Base-by-base conservation (phyloP, 2,113 vertebrate species). In the Henicopernis longicauda region DNA sequence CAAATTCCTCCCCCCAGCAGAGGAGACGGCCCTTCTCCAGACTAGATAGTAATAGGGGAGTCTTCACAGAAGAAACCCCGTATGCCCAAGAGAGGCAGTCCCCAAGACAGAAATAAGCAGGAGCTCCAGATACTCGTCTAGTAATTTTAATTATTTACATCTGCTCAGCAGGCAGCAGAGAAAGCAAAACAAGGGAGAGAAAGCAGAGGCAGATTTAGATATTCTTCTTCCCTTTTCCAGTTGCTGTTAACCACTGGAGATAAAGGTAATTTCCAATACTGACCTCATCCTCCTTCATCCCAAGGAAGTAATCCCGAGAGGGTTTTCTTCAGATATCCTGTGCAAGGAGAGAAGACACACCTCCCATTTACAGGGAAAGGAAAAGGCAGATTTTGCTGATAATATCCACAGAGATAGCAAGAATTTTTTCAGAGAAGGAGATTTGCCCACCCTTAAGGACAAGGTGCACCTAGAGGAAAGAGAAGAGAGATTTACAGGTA, bases 211-310 rank as follows among this genome's bases (percentile, higher is more conserved):
- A 90, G 31, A 42, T 80, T 90, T 81, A 89, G 91, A 13, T 66
- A 34, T 5, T 80, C 5, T 76, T 79, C 15, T 93, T 95, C 57
- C 73, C 6, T 83, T 91, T 82, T 84, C 69, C 65, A 78, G 57
- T 86, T 96, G 85, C 44, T 93, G 27, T 82, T 82, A 82, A 62
- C 86, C n/a, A 19, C 69, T 89, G 92, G 82, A 86, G 66, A 50
- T 77, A 96, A 93, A 94, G 71, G 74, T 91, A 86, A 89, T 92
- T 96, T 96, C 67, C 88, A 88, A 6, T 90, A 90, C 50, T 81
- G 72, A 63, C 59, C 66, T 94, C 84, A 59, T 70, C 32, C 7
- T 87, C 44, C 44, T 82, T 72, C 76, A 73, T 77, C 71, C 59
- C 42, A 62, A 83, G 80, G 72, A 92, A 92, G 63, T 86, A 54